Percentiles rank a stretch among this genome's conserved stretches.
Evolutionary conservation across 1,140 invertebrate genomes (phyloP).

Genomic region (Cyrtorhinus lividipennis): DNA sequence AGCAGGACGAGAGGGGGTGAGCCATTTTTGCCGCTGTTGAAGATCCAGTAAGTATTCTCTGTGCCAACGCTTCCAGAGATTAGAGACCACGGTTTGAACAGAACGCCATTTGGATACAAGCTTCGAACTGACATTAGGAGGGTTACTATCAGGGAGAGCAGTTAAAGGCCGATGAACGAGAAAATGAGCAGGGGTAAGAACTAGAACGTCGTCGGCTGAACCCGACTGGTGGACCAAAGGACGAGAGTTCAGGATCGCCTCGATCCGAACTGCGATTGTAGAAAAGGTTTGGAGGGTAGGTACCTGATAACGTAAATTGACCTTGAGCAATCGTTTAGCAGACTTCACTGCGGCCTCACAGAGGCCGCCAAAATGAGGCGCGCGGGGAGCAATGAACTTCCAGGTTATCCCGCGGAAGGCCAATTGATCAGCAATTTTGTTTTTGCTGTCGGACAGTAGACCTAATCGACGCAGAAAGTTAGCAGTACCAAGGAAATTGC

Average conservation of each 20-base stretch:
- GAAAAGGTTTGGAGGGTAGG: background rate
- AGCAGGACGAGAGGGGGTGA: too few species aligned
- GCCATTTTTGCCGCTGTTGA: too few species aligned
- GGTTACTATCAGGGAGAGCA: too few species aligned
- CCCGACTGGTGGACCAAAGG: background rate
- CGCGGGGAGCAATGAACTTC: slow-evolving; percentile 24
- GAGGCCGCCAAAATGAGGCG: slow-evolving; percentile 25
- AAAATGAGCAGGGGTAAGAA: too few species aligned
- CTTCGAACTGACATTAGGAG: too few species aligned
- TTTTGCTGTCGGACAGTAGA: background rate
- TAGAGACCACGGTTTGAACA: too few species aligned
- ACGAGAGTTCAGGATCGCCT: background rate
- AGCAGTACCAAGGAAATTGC: slow-evolving; percentile 28
- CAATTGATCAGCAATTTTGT: background rate
- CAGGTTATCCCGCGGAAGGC: slow-evolving; percentile 20
- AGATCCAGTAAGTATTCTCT: too few species aligned
- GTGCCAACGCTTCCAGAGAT: too few species aligned
- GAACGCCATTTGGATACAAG: too few species aligned
- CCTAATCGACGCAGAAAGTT: slow-evolving; percentile 2
- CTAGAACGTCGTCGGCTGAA: slow-evolving; percentile 18
- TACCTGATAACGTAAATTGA: background rate
- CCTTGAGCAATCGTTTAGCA: background rate
- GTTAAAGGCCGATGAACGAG: too few species aligned
- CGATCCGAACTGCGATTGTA: background rate
- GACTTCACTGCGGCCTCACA: slow-evolving; percentile 16